Evolutionary conservation across 2,113 vertebrate species (phyloP), one percentile per base, ranked within the genome.

Genomic region (Hemicordylus capensis): DNA sequence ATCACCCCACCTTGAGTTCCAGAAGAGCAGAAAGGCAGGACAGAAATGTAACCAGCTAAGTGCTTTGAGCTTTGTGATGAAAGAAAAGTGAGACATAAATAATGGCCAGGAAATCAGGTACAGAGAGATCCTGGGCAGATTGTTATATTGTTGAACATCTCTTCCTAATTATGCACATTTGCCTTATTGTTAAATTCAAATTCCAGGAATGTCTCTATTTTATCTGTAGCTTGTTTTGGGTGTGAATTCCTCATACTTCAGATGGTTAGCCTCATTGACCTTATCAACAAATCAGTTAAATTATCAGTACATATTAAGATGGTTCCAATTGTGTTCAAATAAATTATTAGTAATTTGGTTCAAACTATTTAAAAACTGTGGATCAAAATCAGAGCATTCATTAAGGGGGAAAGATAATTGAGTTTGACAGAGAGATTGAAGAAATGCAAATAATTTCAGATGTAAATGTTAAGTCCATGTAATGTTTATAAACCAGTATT

Each of bases 231-330:
- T 54, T 54, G 11, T 54, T 17, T 54, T 17, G 17, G 51, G 51
- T 54, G 2, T 12, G 51, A 67, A 67, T 17, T 37, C 2, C 8
- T 63, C 37, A 51, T 15, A 54, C 46, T 84, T 84, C 61, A 76
- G 61, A 61, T 84, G 34, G 31, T 76, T 76, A 84, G 26, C 73
- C 46, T 34, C 51, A 46, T 42, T 56, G 73, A 76, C 66, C 37
- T 31, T 12, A 31, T 22, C 42, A 64, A n/a, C 34, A 67, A 51
- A 76, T 64, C 58, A 54, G 31, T 84, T 84, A 84, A 76, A 72
- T 17, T 76, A 76, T 67, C 59, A 67, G 61, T 76, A 54, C 22
- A 76, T 76, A 84, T 76, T 76, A 67, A 76, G 59, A 76, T 24
- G 14, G 17, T 64, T 67, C 61, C 28, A 42, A 67, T 15, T 67